Conservation (phyloP, 2,113 vertebrate genomes). For the Eolophus roseicapilla region DNA sequence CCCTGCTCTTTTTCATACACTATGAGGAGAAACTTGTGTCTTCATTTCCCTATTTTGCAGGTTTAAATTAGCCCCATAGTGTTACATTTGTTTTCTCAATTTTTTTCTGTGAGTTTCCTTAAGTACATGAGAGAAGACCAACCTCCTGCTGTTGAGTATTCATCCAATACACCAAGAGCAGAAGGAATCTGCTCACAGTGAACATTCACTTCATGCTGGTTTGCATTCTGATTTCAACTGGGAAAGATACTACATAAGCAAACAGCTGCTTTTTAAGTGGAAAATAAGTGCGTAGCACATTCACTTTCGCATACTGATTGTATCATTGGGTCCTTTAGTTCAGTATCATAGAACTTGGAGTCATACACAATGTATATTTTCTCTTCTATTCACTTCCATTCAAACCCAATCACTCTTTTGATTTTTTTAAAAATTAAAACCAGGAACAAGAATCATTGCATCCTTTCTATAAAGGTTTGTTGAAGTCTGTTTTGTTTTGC, state of each 20-base stretch:
- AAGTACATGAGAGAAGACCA: background rate
- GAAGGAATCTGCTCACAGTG: background rate
- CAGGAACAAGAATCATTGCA: background rate
- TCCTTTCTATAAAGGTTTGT: background rate
- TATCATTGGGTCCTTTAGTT: background rate
- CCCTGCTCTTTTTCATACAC: background rate
- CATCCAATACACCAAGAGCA: background rate
- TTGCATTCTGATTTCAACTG: conserved; percentile 9
- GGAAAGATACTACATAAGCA: background rate
- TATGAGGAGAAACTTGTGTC: background rate
- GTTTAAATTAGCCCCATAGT: background rate
- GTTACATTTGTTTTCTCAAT: background rate
- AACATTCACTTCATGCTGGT: background rate
- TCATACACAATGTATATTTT: background rate
- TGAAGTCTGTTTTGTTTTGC: background rate
- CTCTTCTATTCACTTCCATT: background rate
- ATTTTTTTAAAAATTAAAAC: background rate
- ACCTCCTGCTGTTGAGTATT: background rate
- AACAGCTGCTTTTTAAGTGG: conserved; percentile 18
- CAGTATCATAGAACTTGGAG: background rate
- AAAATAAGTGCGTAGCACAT: background rate
- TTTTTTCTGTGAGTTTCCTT: background rate
- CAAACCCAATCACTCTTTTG: background rate
- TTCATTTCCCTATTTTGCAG: background rate
- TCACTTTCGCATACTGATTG: background rate